A percentile compares a stretch with the other conserved stretches of the same genome.
Evolutionary conservation across 2,797 vertebrate genomes (phyloP).

Genomic region (Helicolenus hilgendorfi): DNA sequence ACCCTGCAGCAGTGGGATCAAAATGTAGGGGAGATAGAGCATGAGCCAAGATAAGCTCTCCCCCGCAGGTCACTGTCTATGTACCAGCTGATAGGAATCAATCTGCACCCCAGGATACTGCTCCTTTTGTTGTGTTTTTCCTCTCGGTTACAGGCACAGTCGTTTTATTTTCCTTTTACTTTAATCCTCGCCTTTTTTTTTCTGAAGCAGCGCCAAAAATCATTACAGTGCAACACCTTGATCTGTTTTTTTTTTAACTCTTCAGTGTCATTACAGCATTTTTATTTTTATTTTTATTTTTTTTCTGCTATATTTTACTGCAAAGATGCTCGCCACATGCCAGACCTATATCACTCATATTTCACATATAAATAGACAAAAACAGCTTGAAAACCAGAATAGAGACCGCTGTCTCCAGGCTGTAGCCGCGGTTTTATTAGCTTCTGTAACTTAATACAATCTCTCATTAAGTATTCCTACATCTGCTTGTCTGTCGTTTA

Average conservation of each 20-base stretch:
- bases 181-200: conserved; percentile 58
- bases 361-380: conserved; percentile 1
- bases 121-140: conserved; percentile 77
- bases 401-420: background rate
- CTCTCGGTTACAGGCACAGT: conserved; percentile 57
- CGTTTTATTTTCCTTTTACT: conserved; percentile 69
- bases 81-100: conserved; percentile 87
- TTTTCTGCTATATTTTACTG: conserved; percentile 6
- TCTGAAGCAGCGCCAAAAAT: conserved; percentile 59
- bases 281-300: conserved; percentile 3
- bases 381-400: background rate
- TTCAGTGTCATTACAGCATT: conserved; percentile 36
- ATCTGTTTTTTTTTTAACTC: conserved; percentile 23
- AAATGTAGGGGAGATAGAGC: conserved; percentile 79
- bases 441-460: conserved; percentile 26
- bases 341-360: background rate
- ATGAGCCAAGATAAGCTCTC: conserved; percentile 83
- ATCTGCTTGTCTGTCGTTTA: conserved; percentile 5
- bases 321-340: background rate
- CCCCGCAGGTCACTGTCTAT: conserved; percentile 85
- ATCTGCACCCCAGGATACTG: conserved; percentile 77
- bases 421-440: background rate
- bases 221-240: conserved; percentile 38
- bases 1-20: conserved; percentile 80
- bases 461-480: conserved; percentile 31